Evolutionary conservation across 1,140 invertebrate genomes (phyloP), one percentile per base, ranked within the genome.

Genomic region (Mya arenaria): DNA sequence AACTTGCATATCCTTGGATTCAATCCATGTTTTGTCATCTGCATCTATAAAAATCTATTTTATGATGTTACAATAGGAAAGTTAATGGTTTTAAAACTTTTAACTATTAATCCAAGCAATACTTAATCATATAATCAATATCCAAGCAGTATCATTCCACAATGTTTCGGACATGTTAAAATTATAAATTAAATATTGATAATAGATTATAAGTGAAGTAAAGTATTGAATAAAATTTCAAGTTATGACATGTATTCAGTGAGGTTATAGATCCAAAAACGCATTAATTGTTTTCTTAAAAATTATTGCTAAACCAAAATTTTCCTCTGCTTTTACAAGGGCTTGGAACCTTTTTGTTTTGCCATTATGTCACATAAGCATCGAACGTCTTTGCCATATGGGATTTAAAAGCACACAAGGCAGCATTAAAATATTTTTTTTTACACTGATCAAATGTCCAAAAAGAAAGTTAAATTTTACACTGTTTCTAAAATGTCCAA

Each of bases 261-360:
- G n/a, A n/a, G n/a, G n/a, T n/a, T n/a, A n/a, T n/a, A n/a, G n/a
- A n/a, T n/a, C n/a, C n/a, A n/a, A n/a, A n/a, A 48, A 13, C n/a
- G 10, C n/a, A 87, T 84, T 84, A 87, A 87, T 82, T 87, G 84
- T 85, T 84, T 82, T 87, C n/a, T 23, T 56, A 56, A 56, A 23
- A 5, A 4, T 28, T 65, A 32, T 37, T 37, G 32, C 1, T 10
- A 68, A 68, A 37, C 13, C 5, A 62, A 41, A 68, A 68, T 73
- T 80, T 37, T 80, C 77, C 77, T 69, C 77, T 71, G 77, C 77
- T 80, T 80, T 80, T 80, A n/a, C 77, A 71, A 80, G 77, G 77
- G 77, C 77, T 80, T 80, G 77, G 77, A 80, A 80, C 77, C 77
- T 80, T 80, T 55, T 80, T 48, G 34, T 80, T 41, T 37, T 71